phyloP scores from a whole-genome alignment of 2,113 vertebrate species.

The Myiagra hebetior region DNA sequence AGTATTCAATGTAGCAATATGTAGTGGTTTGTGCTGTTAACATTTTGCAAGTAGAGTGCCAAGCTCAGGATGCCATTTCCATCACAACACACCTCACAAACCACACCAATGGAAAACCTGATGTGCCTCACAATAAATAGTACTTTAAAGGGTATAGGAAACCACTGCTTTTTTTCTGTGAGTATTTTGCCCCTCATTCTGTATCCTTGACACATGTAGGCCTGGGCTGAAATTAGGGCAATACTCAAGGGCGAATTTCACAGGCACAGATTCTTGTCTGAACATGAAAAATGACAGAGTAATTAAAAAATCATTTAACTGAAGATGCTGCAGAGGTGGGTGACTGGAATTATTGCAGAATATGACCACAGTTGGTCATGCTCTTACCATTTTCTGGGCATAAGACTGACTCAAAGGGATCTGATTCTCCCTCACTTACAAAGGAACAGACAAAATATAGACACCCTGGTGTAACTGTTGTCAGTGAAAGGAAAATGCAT shows the following conservation, averaged over 20 bases:
- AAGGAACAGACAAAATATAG: not conserved
- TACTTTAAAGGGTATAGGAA: not conserved
- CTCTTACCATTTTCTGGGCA: not conserved
- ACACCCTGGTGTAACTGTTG: not conserved
- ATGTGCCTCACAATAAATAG: not conserved
- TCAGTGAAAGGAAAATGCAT: not conserved
- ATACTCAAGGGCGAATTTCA: not conserved
- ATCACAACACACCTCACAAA: not conserved
- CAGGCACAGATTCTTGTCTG: constrained; percentile 9
- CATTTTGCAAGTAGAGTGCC: not conserved
- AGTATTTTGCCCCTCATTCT: not conserved
- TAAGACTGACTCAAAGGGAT: not conserved
- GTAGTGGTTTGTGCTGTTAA: not conserved
- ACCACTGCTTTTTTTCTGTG: not conserved
- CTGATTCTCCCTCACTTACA: not conserved
- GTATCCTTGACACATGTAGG: not conserved
- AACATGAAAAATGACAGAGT: constrained; percentile 12
- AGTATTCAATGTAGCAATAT: not conserved
- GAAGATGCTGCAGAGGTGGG: not conserved
- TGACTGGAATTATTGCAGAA: not conserved
- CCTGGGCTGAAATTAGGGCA: not conserved
- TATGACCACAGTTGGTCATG: not conserved
- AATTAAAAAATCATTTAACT: constrained; percentile 50
- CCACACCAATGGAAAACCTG: not conserved
- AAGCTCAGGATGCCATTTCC: not conserved